A percentile compares a stretch with the other conserved stretches of the same genome.
Conservation (phyloP, 2,888 invertebrate species). For the Tineola bisselliella region DNA sequence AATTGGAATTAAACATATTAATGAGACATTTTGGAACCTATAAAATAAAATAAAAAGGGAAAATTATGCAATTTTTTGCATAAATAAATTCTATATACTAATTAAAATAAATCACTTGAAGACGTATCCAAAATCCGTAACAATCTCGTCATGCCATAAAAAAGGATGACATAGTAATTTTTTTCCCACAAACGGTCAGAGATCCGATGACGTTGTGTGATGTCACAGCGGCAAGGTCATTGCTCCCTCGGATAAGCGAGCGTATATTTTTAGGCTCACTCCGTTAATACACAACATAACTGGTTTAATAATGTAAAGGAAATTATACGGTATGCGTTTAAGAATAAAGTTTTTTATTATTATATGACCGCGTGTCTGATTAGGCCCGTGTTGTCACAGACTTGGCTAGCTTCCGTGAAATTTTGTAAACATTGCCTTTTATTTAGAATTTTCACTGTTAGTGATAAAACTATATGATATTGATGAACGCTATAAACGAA, state of each 20-base stretch:
- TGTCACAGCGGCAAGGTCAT: constrained; percentile 32
- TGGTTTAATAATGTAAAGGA: neutral
- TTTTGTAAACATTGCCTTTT: neutral
- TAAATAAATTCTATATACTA: too few relatives aligned
- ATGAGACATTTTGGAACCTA: too few relatives aligned
- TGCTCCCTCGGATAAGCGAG: constrained; percentile 23
- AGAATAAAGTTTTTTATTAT: neutral
- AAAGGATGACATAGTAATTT: neutral
- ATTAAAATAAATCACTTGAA: too few relatives aligned
- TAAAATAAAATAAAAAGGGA: too few relatives aligned
- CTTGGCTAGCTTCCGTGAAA: constrained; percentile 1
- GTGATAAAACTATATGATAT: too few relatives aligned
- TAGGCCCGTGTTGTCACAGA: neutral
- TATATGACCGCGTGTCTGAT: neutral
- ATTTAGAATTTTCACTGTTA: neutral
- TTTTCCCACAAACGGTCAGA: constrained; percentile 6
- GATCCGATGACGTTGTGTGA: constrained; percentile 35
- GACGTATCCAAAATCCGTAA: too few relatives aligned
- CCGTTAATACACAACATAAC: neutral
- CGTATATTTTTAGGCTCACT: neutral
- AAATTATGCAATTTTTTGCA: too few relatives aligned
- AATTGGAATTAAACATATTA: too few relatives aligned
- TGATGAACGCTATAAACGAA: too few relatives aligned
- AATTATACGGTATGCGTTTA: neutral
- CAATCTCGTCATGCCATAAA: neutral